Evolutionary conservation across 2,113 vertebrate genomes (phyloP).

Genomic region (Vireo altiloquus): DNA sequence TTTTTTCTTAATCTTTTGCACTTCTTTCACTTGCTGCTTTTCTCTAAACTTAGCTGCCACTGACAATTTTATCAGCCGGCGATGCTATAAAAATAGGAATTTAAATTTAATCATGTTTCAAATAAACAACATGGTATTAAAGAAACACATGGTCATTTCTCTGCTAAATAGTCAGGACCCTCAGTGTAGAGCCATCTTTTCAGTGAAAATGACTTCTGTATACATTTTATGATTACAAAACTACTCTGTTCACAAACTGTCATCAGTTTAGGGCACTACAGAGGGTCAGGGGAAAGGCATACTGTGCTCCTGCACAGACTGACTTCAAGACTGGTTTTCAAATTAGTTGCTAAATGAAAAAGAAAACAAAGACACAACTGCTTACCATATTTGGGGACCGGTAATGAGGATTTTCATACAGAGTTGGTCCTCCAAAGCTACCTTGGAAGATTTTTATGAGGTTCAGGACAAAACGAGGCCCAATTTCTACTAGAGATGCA

Average conservation of each 20-base stretch:
- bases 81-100: slow-evolving; percentile 74
- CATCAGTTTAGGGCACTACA: neutral
- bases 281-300: neutral
- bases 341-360: neutral
- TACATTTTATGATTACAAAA: neutral
- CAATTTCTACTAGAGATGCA: slow-evolving; percentile 91
- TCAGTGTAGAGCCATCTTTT: neutral
- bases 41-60: slow-evolving; percentile 85
- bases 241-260: neutral
- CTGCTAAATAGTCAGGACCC: neutral
- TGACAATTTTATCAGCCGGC: slow-evolving; percentile 79
- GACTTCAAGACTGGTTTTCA: neutral
- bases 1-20: slow-evolving; percentile 79
- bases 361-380: neutral
- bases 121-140: neutral
- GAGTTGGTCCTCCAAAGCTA: slow-evolving; percentile 93
- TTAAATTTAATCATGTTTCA: neutral
- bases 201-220: neutral
- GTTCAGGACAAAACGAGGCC: slow-evolving; percentile 95
- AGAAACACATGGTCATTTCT: neutral
- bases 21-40: slow-evolving; percentile 88
- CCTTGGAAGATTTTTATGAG: slow-evolving; percentile 96
- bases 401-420: slow-evolving; percentile 91
- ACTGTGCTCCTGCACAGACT: neutral
- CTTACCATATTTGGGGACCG: slow-evolving; percentile 92